Evolutionary conservation across 2,888 invertebrate genomes (phyloP), one percentile per base, ranked within the genome.

Genomic region (Tupiocoris notatus): DNA sequence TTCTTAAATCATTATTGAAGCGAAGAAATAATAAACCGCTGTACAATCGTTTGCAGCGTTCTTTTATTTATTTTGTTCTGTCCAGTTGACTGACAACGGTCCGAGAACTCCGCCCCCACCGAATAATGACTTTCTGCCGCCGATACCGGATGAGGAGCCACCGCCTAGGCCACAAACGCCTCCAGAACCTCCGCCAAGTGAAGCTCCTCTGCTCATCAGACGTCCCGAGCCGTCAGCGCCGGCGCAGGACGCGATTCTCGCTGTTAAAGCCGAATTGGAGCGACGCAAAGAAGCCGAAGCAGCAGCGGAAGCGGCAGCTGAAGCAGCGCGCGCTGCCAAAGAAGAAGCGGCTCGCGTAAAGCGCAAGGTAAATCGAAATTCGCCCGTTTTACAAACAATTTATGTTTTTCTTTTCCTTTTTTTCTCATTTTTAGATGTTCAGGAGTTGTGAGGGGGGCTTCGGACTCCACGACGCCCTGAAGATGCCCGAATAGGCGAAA

Each of bases 281-380:
- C 58, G 65, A 65, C 66, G 71, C 23, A 73, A 63, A 21, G 65
- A 77, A 24, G 73, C 61, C 18, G 76, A 77, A 75, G 76, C 58
- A 3, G 61, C 56, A 18, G 65, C 63, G 23, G 61, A 57, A 16
- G 74, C 63, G 1, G 75, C 75, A 1, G 59, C 56, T n/a, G 61
- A 63, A 59, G 25, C 65, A 62, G 58, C 58, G 12, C 23, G 64
- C 0, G 65, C 18, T 1, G 65, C 65, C 57, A 78, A 78, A 67
- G 78, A 78, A 25, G 78, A 78, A 68, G 75, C 75, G 1, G 76
- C 76, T n/a, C 21, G 78, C 16, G 78, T 78, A 23, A 78, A 78
- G 67, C 58, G 78, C 58, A 78, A 78, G 63, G 73, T 73, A 39
- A 39, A 39, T 12, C 3, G 39, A n/a, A n/a, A n/a, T n/a, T n/a